These are phyloP conservation scores for Caenorhabditis sp. DNA, from an alignment of 2,888 invertebrate genomes.

Conservation along the genomic window DNA sequence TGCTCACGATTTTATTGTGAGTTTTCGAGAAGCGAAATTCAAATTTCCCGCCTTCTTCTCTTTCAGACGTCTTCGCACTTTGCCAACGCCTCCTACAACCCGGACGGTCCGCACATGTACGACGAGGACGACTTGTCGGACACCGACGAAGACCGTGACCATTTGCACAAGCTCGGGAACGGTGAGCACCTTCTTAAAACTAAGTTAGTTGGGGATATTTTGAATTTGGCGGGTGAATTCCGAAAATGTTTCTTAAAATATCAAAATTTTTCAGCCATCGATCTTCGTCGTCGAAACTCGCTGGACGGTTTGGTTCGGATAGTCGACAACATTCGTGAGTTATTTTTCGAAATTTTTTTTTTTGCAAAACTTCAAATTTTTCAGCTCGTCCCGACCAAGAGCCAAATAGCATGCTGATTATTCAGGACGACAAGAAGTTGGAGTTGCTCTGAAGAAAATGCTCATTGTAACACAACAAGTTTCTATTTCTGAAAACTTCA, in stretches of 20 bases:
- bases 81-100: conserved; percentile 47
- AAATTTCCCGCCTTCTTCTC: neutral
- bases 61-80: conserved; percentile 65
- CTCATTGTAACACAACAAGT: neutral
- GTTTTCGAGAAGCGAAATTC: neutral
- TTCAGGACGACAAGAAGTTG: conserved; percentile 39
- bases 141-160: conserved; percentile 50
- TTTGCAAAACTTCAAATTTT: neutral
- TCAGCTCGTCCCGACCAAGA: conserved; percentile 10
- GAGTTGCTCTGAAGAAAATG: conserved; percentile 51
- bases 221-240: neutral
- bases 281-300: conserved; percentile 69
- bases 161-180: conserved; percentile 52
- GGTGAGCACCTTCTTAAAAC: conserved; percentile 61
- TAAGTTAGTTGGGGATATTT: conserved; percentile 44
- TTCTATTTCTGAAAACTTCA: conserved; percentile 10
- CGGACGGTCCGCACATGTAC: conserved; percentile 32
- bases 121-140: conserved; percentile 63
- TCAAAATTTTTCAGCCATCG: conserved; percentile 55
- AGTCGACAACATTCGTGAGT: conserved; percentile 73
- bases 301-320: conserved; percentile 72
- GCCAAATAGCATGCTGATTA: conserved; percentile 21
- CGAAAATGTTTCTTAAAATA: neutral
- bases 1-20: conserved; percentile 69
- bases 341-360: neutral